Base-by-base conservation (phyloP, 1,140 invertebrate genomes). In the Macrosteles quadrilineatus region DNA sequence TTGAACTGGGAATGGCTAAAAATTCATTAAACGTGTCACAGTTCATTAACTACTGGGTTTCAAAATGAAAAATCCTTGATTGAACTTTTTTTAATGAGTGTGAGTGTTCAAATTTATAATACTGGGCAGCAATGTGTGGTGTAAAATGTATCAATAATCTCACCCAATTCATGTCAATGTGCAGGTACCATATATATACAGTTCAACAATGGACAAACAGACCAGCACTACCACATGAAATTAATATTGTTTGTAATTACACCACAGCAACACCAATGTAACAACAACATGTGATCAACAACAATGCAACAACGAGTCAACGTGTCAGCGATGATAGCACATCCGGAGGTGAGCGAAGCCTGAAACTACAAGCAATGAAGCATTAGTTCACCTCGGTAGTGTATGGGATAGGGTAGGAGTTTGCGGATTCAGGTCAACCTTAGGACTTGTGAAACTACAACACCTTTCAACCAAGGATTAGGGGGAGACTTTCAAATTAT, bases 341-440 rank as follows among this genome's bases (percentile, higher is more conserved):
- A 40, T 55, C 64, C 63, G 40, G 57, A 30, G 55, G 57, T 50
- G 55, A n/a, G 55, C 36, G 45, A 69, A 36, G 30, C 36, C 47
- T 32, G 47, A 23, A 45, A 64, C 53, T 47, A 71, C 64, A 57
- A 71, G 55, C 55, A 59, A 6, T 25, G 27, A 59, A 59, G 55
- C 40, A 19, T 65, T 36, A 55, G 57, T 63, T 29, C 14, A 23
- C 36, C 27, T 63, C 23, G 47, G 47, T 17, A 19, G 47, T 50
- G 4, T 21, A 19, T 4, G n/a, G 21, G 47, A 36, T 40, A 43
- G 43, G 19, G 69, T n/a, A n/a, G n/a, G n/a, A n/a, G n/a, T n/a
- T n/a, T n/a, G n/a, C n/a, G n/a, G n/a, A n/a, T n/a, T n/a, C n/a
- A n/a, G n/a, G n/a, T n/a, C n/a, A n/a, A n/a, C n/a, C n/a, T n/a